Evolutionary conservation across 2,113 vertebrate species (phyloP).

Genomic region (Entosphenus tridentatus): DNA sequence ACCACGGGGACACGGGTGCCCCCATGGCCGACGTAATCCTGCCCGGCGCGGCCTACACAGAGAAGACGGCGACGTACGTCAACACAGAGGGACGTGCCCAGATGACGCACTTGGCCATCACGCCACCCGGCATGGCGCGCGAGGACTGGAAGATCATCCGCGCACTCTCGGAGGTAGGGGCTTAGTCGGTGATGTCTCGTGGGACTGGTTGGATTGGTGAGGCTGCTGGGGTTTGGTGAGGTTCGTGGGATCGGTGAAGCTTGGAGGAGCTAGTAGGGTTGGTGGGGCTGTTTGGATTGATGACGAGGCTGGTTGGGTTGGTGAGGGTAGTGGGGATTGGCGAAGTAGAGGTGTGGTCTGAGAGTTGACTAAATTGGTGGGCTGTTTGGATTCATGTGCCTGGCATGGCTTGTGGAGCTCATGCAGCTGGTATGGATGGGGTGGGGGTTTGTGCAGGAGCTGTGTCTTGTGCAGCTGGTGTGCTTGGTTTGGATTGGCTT

Average conservation of each 20-base stretch:
- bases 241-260: neutral
- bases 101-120: slow-evolving; percentile 64
- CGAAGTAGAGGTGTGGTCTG: no score
- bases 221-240: neutral
- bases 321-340: no score
- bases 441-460: no score
- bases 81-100: slow-evolving; percentile 87
- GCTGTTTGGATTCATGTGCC: no score
- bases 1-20: slow-evolving; percentile 76
- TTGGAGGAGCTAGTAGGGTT: neutral
- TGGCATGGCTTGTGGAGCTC: no score
- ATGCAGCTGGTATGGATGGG: no score
- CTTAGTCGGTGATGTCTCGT: neutral
- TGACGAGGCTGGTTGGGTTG: no score
- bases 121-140: slow-evolving; percentile 60
- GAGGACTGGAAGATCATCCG: slow-evolving; percentile 92
- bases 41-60: slow-evolving; percentile 77
- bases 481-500: no score
- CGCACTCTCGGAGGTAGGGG: slow-evolving; percentile 63
- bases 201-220: neutral
- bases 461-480: no score
- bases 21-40: slow-evolving; percentile 71
- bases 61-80: slow-evolving; percentile 68
- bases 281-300: neutral
- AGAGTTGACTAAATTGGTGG: no score